Base-by-base conservation (phyloP, 2,888 invertebrate genomes). In the Stegophylla sp. region DNA sequence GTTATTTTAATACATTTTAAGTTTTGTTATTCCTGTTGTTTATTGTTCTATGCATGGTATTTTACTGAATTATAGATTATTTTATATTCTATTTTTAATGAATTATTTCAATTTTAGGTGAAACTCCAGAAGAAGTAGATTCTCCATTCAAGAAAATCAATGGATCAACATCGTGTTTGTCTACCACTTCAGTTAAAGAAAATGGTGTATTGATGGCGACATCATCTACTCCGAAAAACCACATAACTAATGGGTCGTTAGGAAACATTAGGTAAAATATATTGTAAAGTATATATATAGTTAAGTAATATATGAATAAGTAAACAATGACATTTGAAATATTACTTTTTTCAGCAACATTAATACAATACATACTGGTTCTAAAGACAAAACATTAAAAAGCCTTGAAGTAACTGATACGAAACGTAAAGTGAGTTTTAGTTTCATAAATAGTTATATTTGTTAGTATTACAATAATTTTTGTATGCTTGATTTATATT, bases 351-450 rank as follows among this genome's bases (percentile, higher is more conserved):
- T 45, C 13, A 79, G 79, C 15, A 61, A 69, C 12, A 71, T 71
- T n/a, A 51, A 34, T 45, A 51, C 79, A 63, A 63, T 71, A 48
- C 51, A n/a, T 20, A 51, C 28, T 41, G 13, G 4, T 34, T 34
- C 34, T 9, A 69, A 71, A 23, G 61, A 79, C 3, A 61, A 79
- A 34, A 63, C 59, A 51, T 63, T 23, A 15, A 79, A 63, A 61
- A 59, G 61, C 28, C 51, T 82, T 4, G 81, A 82, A 34, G 69
- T 48, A 13, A 74, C 67, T 10, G 82, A 82, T 28, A 77, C 76
- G n/a, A 83, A 82, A 74, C 82, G 82, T 17, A 83, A 83, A 67
- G 83, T 83, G 13, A 66, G 81, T 69, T 0, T 12, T 69, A 10
- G 20, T 43, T 34, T 20, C 9, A 20, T 20, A 53, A n/a, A 7